Base-by-base conservation (phyloP, 92 coral and sea anemone genomes). In the Zoanthus gigantus region DNA sequence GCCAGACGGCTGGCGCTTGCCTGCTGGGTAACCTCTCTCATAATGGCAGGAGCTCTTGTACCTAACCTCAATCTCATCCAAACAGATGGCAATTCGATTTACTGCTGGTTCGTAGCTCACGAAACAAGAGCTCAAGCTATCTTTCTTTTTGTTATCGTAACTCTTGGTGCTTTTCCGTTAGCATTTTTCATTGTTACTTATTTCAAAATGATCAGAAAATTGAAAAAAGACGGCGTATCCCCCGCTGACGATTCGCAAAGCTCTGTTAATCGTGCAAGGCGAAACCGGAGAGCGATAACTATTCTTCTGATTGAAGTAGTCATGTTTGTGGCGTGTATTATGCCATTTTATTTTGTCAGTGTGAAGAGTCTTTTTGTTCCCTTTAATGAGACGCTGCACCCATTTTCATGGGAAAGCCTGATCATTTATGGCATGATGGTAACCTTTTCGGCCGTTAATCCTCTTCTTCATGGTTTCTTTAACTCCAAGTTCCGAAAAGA, bases 401-500 rank as follows among this genome's bases (percentile, higher is more conserved):
- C 92, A 0, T 50, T 90, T 32, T 37, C 93, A 5, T 34, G 30
- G 9, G 46, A 83, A 5, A 79, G 84, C 2, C 57, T 76, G 72
- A 0, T 92, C 13, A 71, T 87, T 4, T 72, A 54, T 61, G 93
- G 98, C 23, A 34, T 90, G 71, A 82, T 94, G 90, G 86, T 87
- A 15, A 44, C 90, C 9, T 94, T 89, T 75, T 93, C 98, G 6
- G 77, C 90, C 65, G 56, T 77, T 14, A 78, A 78, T 2, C 83
- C 83, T 78, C 50, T 11, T 6, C 61, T 78, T 78, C 98, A 94
- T 46, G 83, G 93, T n/a, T 23, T 84, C 29, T 58, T 94, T 4
- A 94, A 93, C 71, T 74, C 86, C 48, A 95, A 93, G 87, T 93
- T 92, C 57, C 89, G 98, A 56, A 79, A 87, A 53, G 95, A 94